Conservation (phyloP, 2,113 vertebrate species). For the Myrmecophaga tridactyla region DNA sequence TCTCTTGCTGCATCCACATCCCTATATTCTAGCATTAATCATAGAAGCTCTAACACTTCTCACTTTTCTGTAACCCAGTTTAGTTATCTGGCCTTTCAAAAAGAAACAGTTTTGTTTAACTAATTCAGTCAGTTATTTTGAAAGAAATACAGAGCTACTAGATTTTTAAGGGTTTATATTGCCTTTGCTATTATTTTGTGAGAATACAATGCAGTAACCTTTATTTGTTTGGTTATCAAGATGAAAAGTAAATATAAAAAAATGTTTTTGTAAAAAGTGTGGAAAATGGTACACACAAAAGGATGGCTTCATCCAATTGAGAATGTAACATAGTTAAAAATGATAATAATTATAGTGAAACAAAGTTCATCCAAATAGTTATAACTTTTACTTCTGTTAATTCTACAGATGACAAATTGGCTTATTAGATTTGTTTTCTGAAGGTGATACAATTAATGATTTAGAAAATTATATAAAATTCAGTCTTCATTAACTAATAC, state of each 20-base stretch:
- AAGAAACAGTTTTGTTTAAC: background rate
- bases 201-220: background rate
- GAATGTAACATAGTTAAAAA: background rate
- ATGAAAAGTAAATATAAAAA: background rate
- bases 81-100: background rate
- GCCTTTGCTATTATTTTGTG: constrained; percentile 9
- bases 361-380: background rate
- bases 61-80: background rate
- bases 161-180: constrained; percentile 38
- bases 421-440: constrained; percentile 24
- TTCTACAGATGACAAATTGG: constrained; percentile 24
- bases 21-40: background rate
- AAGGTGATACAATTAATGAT: background rate
- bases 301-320: background rate
- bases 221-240: background rate
- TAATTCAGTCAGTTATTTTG: background rate
- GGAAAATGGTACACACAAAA: background rate
- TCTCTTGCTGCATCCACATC: background rate
- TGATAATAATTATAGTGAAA: background rate
- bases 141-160: constrained; percentile 35
- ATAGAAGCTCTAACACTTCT: background rate
- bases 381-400: background rate
- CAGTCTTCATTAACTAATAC: background rate
- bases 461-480: background rate
- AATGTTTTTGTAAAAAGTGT: background rate